Evolutionary conservation across 1,140 invertebrate species (phyloP).

Genomic region (Pseudomyrmex flavicornis): DNA sequence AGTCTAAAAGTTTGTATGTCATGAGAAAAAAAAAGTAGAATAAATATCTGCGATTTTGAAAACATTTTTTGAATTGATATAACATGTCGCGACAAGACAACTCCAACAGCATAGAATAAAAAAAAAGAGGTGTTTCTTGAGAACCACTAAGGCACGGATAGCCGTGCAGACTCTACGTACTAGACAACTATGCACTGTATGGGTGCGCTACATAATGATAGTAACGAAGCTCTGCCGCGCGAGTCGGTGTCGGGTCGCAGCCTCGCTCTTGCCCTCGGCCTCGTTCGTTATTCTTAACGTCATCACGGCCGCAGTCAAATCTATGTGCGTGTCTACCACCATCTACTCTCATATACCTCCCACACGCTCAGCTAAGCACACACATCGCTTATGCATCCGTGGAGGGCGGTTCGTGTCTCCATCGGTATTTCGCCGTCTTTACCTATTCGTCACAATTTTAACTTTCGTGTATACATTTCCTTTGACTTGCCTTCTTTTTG

Average conservation of each 20-base stretch:
- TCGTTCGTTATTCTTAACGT: slow-evolving; percentile 73
- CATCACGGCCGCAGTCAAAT: slow-evolving; percentile 61
- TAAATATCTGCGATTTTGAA: too few species aligned
- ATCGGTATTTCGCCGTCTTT: slow-evolving; percentile 14
- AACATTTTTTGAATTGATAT: too few species aligned
- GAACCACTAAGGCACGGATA: slow-evolving; percentile 21
- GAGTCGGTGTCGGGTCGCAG: slow-evolving; percentile 61
- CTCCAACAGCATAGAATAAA: too few species aligned
- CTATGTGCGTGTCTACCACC: slow-evolving; percentile 60
- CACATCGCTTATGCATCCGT: not conserved
- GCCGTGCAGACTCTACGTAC: slow-evolving; percentile 15
- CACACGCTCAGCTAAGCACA: not conserved
- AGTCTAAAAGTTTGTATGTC: too few species aligned
- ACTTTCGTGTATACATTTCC: not conserved
- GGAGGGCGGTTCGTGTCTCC: not conserved
- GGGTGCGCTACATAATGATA: slow-evolving; percentile 43
- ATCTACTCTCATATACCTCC: not conserved
- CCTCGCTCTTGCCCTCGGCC: slow-evolving; percentile 68
- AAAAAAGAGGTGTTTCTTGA: slow-evolving; percentile 1
- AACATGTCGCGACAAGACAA: too few species aligned
- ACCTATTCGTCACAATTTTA: slow-evolving; percentile 24
- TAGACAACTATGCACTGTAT: slow-evolving; percentile 26
- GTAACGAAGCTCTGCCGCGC: slow-evolving; percentile 51
- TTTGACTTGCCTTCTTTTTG: not conserved
- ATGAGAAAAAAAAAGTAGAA: too few species aligned